phyloP scores from a whole-genome alignment of 2,113 vertebrate genomes.

The Arenaria interpres region DNA sequence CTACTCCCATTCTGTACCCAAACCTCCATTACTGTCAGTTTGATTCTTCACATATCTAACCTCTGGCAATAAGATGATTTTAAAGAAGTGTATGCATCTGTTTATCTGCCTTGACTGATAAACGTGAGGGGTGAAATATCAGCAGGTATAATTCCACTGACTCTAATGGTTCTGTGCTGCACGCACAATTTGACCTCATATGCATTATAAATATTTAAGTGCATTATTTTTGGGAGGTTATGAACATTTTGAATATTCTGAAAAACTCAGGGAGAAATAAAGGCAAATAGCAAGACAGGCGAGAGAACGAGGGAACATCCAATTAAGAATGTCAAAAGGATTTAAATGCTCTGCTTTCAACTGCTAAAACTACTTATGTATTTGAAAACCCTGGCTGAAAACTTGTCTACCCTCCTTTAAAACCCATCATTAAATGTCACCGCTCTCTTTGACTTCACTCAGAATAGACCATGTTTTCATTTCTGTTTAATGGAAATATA shows the following conservation, averaged over 20 bases:
- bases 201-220: neutral
- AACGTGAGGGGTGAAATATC: neutral
- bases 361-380: slow-evolving; percentile 29
- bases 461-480: neutral
- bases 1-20: neutral
- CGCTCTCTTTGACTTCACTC: neutral
- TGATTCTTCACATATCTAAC: neutral
- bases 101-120: neutral
- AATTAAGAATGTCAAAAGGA: slow-evolving; percentile 63
- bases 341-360: slow-evolving; percentile 39
- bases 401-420: slow-evolving; percentile 33
- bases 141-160: neutral
- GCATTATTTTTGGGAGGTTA: neutral
- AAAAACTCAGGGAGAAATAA: neutral
- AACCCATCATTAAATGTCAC: slow-evolving; percentile 45
- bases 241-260: neutral
- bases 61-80: neutral
- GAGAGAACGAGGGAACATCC: neutral
- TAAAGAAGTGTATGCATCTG: neutral
- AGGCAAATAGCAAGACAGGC: neutral
- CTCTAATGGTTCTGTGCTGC: neutral
- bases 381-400: neutral
- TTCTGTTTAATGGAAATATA: neutral
- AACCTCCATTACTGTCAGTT: neutral
- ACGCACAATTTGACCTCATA: neutral